phyloP scores from a whole-genome alignment of 2,113 vertebrate genomes.

The Notarius lentiginosus region DNA sequence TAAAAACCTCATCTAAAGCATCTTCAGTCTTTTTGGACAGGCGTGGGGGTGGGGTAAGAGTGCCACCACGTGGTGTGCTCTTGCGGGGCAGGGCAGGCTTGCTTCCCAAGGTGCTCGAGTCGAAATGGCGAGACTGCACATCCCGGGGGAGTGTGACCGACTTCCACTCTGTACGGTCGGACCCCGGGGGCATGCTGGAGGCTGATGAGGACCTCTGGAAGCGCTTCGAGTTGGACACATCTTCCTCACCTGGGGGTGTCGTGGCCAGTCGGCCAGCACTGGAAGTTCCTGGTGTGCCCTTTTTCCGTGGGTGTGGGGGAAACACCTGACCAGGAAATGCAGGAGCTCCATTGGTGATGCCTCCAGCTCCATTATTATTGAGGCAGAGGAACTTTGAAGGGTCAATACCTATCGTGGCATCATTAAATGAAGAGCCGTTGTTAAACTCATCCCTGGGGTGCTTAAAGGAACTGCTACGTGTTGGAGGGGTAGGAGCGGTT shows the following conservation, averaged over 20 bases:
- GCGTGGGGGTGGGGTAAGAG: constrained; percentile 84
- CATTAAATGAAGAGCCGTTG: constrained; percentile 63
- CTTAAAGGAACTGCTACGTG: constrained; percentile 93
- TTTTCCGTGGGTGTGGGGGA: constrained; percentile 80
- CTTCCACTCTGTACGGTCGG: constrained; percentile 82
- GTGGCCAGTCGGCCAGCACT: constrained; percentile 68
- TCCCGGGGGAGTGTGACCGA: constrained; percentile 91
- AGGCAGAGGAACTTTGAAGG: constrained; percentile 71
- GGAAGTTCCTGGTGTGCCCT: constrained; percentile 72
- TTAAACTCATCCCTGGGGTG: constrained; percentile 73
- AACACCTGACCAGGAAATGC: constrained; percentile 76
- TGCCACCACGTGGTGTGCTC: constrained; percentile 70
- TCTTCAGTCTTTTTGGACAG: constrained; percentile 81
- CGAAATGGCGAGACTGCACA: constrained; percentile 83
- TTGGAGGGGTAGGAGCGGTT: constrained; percentile 87
- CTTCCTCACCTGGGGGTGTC: constrained; percentile 78
- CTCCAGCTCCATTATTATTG: constrained; percentile 72
- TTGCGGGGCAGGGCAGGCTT: constrained; percentile 93
- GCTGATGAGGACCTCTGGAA: constrained; percentile 89
- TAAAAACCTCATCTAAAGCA: constrained; percentile 75
- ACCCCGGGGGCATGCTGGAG: constrained; percentile 79
- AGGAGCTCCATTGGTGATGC: constrained; percentile 81
- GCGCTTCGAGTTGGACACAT: constrained; percentile 80
- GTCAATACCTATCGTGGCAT: constrained; percentile 62
- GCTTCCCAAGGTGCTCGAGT: constrained; percentile 83